Evolutionary conservation across 2,888 invertebrate species (phyloP), one percentile per base, ranked within the genome.

Genomic region (Parnassius smintheus): DNA sequence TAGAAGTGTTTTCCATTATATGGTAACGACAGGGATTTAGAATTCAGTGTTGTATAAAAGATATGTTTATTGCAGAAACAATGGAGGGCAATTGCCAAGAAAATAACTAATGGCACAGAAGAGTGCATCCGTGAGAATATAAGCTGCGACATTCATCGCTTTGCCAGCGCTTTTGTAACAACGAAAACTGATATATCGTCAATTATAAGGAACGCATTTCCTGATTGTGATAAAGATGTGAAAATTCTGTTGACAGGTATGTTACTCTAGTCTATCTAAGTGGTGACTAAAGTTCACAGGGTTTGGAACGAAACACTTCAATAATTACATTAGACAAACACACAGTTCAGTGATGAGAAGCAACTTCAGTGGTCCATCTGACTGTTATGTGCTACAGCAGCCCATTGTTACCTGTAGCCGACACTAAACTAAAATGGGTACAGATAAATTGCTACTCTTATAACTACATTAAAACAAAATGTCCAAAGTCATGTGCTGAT

Each of bases 91-190:
- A 86, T 94, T 61, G 89, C 92, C 0, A 92, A 93, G 74, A 89
- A 93, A 50, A 68, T 82, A 46, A 70, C 76, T 9, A 65, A 77
- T 42, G 75, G 73, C 2, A 72, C 50, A 1, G 80, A 83, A 60
- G 65, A 77, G 22, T 48, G 46, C 0, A 62, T 76, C 48, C 59
- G 58, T 3, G 67, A 69, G 1, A 67, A 62, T 8, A 73, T 73
- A 4, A 66, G 75, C 2, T 73, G 60, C 12, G 74, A 76, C n/a
- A 65, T 86, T 2, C 95, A 95, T 69, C 93, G 94, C 72, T 95
- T 95, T 70, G 91, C 93, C 0, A 92, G 93, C 0, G 83, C 91
- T 53, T 95, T 91, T 77, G 93, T 96, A 8, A 94, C 94, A 0
- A 86, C 90, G 9, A 77, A 93, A 42, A 92, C 94, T 0, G 88